Base-by-base conservation (phyloP, 2,888 invertebrate genomes). In the Craniophora ligustri region DNA sequence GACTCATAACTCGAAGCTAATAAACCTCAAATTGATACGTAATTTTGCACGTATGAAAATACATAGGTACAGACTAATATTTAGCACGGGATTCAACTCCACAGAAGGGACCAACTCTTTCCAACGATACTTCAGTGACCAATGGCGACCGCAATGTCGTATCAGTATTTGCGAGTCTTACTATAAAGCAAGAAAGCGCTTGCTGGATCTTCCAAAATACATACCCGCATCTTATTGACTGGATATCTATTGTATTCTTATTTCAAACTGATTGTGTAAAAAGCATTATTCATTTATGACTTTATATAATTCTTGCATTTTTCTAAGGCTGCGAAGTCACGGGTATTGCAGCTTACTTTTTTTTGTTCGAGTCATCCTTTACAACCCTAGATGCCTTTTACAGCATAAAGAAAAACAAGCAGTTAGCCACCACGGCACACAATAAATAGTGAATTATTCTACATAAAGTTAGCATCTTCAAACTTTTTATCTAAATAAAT, bases 381-480 rank as follows among this genome's bases (percentile, higher is more conserved):
- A 54, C 46, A 58, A 53, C 39, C 65, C 54, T 54, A 42, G 54
- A 31, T 38, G 36, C 68, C 62, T 38, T 69, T 53, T 66, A 58
- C 42, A 70, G 67, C 58, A 49, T 10, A 44, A 39, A 59, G 53
- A 59, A 56, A 55, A 58, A 67, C 53, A 51, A 60, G 19, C 46
- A 39, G 23, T 19, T 45, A 34, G 35, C 61, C 50, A 59, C 61
- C 32, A 41, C 40, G 36, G 32, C 55, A 42, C 30, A 50, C 36
- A 61, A 57, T 66, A 68, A 66, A 63, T 57, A 11, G 34, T 55
- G 42, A 50, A 53, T 50, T 57, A 57, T 58, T 57, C 51, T 35
- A 58, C 70, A 62, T 72, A 60, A 66, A 62, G 15, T 58, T 66
- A 53, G 6, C 26, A 34, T 60, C 73, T 45, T 72, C 53, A 65